A percentile compares a stretch with the other conserved stretches of the same genome.
phyloP scores from a whole-genome alignment of 30 jellyfish, hydroid and myxozoan genomes.

The Sanderia malayensis region DNA sequence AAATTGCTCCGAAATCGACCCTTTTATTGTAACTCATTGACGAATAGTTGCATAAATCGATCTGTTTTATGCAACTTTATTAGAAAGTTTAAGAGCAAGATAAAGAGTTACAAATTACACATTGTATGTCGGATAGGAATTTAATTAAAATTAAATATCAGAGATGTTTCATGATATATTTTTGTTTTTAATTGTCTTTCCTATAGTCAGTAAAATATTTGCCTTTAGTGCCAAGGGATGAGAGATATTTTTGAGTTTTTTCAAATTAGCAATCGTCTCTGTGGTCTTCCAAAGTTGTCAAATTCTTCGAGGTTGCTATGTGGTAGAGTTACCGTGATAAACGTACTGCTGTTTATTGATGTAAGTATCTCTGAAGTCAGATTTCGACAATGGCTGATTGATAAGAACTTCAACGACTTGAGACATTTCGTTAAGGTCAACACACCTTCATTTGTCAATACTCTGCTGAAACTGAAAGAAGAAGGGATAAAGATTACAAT shows the following conservation, averaged over 20 bases:
- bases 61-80: no score
- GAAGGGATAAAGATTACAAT: background rate
- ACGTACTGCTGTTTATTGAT: background rate
- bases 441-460: background rate
- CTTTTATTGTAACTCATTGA: no score
- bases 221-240: no score
- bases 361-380: background rate
- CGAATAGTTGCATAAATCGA: no score
- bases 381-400: background rate
- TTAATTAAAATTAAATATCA: no score
- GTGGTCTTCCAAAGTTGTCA: background rate
- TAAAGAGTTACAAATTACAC: no score
- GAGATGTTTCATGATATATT: no score
- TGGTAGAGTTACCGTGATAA: background rate
- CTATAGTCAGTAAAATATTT: no score
- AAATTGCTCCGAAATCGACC: no score
- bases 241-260: slow-evolving; percentile 69
- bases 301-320: background rate
- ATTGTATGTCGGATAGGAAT: no score
- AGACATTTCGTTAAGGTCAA: background rate
- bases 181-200: no score
- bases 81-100: no score
- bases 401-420: background rate
- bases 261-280: slow-evolving; percentile 30
- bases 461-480: slow-evolving; percentile 10